These are phyloP conservation scores for Cyphomyrus discorhynchus DNA, from an alignment of 2,113 vertebrate species.

Conservation along the genomic window DNA sequence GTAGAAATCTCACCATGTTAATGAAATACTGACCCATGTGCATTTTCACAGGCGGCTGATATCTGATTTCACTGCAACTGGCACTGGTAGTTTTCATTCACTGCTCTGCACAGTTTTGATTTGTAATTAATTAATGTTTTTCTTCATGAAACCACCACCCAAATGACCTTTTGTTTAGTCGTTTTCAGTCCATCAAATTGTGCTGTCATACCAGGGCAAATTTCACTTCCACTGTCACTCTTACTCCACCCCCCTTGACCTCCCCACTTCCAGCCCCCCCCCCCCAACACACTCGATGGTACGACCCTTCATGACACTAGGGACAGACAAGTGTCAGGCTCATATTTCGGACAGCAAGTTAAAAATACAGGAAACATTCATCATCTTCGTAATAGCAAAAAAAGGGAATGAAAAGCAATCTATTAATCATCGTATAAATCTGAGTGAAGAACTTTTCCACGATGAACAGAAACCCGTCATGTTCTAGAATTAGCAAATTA, in stretches of 20 bases:
- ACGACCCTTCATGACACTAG: slow-evolving; percentile 17
- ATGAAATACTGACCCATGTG: neutral
- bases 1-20: neutral
- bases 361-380: slow-evolving; percentile 56
- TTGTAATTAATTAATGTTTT: neutral
- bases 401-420: neutral
- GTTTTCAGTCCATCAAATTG: neutral
- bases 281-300: neutral
- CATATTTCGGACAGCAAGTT: slow-evolving; percentile 52
- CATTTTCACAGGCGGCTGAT: neutral
- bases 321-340: slow-evolving; percentile 32
- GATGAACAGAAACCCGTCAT: neutral
- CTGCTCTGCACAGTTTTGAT: neutral
- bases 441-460: neutral
- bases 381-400: slow-evolving; percentile 39
- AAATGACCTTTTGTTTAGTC: neutral
- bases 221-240: neutral
- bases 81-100: neutral
- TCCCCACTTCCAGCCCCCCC: neutral
- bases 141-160: neutral
- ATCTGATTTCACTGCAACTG: neutral
- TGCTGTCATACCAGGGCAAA: neutral
- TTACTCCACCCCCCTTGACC: neutral
- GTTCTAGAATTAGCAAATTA: neutral
- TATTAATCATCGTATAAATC: neutral